Evolutionary conservation across 1,140 invertebrate genomes (phyloP).

Genomic region (Megathymus violae): DNA sequence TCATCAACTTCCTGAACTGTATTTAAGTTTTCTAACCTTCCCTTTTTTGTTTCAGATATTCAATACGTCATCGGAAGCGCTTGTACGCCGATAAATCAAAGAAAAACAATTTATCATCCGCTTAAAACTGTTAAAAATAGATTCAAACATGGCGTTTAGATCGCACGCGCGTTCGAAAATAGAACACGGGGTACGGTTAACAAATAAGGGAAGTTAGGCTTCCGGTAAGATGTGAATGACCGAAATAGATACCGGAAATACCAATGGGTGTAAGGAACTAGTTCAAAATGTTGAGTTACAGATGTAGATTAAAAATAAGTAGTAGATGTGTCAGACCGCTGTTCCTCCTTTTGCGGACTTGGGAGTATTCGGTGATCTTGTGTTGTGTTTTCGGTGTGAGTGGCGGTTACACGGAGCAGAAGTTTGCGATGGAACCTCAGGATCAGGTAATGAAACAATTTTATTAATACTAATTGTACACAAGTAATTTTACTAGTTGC

Average conservation of each 20-base stretch:
- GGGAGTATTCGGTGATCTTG: constrained; percentile 50
- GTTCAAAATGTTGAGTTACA: constrained; percentile 60
- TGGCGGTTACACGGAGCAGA: constrained; percentile 71
- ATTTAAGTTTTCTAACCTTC: constrained; percentile 8
- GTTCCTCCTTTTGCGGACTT: constrained; percentile 73
- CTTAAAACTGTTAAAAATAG: constrained; percentile 53
- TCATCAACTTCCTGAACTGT: neutral
- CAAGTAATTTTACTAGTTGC: too few relatives aligned
- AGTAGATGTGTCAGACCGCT: constrained; percentile 67
- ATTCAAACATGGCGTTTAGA: constrained; percentile 55
- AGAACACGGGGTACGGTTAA: constrained; percentile 36
- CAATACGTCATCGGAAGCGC: constrained; percentile 34
- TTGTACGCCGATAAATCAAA: constrained; percentile 38
- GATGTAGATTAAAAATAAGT: constrained; percentile 56
- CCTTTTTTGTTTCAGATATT: constrained; percentile 53
- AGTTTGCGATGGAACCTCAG: constrained; percentile 93
- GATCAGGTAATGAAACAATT: constrained; percentile 85
- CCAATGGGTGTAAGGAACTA: constrained; percentile 49
- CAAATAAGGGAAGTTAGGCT: constrained; percentile 53
- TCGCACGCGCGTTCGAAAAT: constrained; percentile 45
- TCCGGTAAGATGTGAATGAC: constrained; percentile 61
- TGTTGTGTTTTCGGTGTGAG: constrained; percentile 54
- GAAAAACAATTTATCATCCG: constrained; percentile 45
- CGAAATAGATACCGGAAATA: constrained; percentile 56
- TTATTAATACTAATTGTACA: too few relatives aligned